These are phyloP conservation scores for Trogon melanurus DNA, from an alignment of 2,113 vertebrate genomes.

Conservation along the genomic window DNA sequence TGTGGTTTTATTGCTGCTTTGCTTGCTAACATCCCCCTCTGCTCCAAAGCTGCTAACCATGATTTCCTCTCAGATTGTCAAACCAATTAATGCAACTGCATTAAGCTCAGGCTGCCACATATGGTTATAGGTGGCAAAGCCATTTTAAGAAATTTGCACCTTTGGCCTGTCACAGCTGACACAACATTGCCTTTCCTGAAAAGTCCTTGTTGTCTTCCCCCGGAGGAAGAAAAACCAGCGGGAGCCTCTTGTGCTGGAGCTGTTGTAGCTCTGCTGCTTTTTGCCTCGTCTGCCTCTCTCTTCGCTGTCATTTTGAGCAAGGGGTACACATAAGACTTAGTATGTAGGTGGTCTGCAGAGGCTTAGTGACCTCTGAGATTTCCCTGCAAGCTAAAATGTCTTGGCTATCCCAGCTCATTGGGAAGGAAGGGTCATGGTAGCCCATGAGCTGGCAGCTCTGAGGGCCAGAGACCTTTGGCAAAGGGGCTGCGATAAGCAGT, in stretches of 20 bases:
- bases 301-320: neutral
- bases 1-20: neutral
- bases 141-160: neutral
- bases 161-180: neutral
- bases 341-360: neutral
- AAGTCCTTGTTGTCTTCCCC: neutral
- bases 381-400: neutral
- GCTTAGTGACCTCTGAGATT: neutral
- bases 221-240: neutral
- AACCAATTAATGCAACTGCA: neutral
- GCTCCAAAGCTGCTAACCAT: neutral
- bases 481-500: neutral
- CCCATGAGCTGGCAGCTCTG: neutral
- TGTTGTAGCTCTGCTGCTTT: neutral
- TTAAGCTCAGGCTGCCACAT: neutral
- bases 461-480: neutral
- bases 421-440: neutral
- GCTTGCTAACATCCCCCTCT: neutral
- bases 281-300: neutral
- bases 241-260: neutral
- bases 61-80: neutral
- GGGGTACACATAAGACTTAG: neutral
- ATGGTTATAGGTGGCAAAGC: neutral
- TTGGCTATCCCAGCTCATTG: neutral
- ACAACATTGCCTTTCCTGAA: neutral